Base-by-base conservation (phyloP, 1,140 invertebrate genomes). In the Samia ricini region DNA sequence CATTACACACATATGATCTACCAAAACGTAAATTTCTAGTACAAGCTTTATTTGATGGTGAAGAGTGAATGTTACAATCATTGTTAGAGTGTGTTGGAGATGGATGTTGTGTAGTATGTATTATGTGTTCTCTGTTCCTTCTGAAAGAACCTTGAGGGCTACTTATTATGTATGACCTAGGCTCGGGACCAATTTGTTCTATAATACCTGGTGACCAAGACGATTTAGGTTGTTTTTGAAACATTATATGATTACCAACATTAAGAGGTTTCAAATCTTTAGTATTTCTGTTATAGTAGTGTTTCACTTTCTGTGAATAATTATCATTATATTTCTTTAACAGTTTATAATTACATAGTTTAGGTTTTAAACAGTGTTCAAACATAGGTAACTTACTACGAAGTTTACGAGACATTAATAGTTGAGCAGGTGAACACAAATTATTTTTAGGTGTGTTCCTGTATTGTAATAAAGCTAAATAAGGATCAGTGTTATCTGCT, bases 381-480 rank as follows among this genome's bases (percentile, higher is more conserved):
- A 59, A 19, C 50, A 56, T 56, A 52, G 65, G 65, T 56, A 71
- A 54, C 56, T 61, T 61, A 52, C 59, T 67, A 61, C 69, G 61
- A 18, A 71, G 56, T 48, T 29, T 26, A 26, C 65, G 49, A 23
- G 62, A 67, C 69, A 71, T 71, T 54, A 64, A 51, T 4, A 68
- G 26, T 63, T 65, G 56, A 61, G 69, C 62, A 56, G 69, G 63
- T 21, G 62, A 68, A n/a, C 36, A 24, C 24, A 64, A 21, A 26
- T 68, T 65, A 42, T 57, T 60, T 63, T 60, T 71, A 24, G 69
- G 69, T 60, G 65, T 71, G 50, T 59, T 68, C 15, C 69, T 61
- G 48, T 60, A 65, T 36, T 63, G 60, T 21, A 71, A 36, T 18
- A 71, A 42, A 56, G 36, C 65, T 57, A 71, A 60, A 60, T 68